Evolutionary conservation across 2,797 vertebrate genomes (phyloP).

Genomic region (Intellagama lesueurii): DNA sequence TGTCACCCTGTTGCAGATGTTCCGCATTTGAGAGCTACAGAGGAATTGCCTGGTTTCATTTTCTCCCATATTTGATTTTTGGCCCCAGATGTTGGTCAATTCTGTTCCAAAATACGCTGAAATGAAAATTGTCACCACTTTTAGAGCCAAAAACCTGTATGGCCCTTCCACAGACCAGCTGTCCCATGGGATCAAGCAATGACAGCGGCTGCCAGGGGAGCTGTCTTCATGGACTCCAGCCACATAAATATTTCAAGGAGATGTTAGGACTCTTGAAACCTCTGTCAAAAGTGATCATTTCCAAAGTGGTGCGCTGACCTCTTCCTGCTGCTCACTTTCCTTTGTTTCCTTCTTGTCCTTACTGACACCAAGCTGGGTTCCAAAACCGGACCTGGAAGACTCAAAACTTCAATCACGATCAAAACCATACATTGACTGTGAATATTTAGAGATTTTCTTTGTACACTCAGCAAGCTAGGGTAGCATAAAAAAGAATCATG

Average conservation of each 20-base stretch:
- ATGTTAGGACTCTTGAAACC: constrained; percentile 39
- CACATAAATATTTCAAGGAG: constrained; percentile 55
- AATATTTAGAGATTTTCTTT: too few species aligned
- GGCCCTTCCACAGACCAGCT: too few species aligned
- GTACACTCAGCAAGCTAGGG: too few species aligned
- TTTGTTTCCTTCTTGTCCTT: background rate
- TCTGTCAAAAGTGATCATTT: constrained; percentile 28
- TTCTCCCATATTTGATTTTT: too few species aligned
- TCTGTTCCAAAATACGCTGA: background rate
- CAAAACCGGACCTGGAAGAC: background rate
- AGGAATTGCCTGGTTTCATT: too few species aligned
- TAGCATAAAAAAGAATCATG: too few species aligned
- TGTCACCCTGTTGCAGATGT: too few species aligned
- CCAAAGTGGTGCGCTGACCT: constrained; percentile 43
- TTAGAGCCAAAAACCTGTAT: too few species aligned
- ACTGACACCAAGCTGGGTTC: background rate
- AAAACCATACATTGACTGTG: background rate
- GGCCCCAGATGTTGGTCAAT: background rate
- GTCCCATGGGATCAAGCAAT: accelerated
- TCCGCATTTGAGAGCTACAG: too few species aligned
- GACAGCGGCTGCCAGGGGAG: constrained; percentile 10
- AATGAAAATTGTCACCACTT: too few species aligned
- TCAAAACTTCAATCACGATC: background rate
- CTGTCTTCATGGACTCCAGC: constrained; percentile 33
- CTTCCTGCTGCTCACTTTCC: constrained; percentile 11